Conservation (phyloP, 2,113 vertebrate genomes). For the Chrysemys picta region DNA sequence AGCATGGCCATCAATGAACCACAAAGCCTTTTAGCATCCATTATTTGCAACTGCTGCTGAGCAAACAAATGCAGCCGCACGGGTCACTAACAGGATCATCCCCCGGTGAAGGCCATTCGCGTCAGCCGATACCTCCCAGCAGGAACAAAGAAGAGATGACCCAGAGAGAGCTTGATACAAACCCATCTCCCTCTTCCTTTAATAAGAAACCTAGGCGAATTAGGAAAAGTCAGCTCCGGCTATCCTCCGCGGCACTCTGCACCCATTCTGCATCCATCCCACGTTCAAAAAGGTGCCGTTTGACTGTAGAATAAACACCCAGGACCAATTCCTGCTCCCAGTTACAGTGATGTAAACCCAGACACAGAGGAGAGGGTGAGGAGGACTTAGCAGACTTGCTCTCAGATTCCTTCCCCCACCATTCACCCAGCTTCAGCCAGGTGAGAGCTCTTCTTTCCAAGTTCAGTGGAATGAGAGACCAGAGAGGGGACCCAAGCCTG, state of each 20-base stretch:
- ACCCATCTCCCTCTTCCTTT: slow-evolving; percentile 38
- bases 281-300: background rate
- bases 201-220: background rate
- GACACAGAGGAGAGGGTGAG: accelerated
- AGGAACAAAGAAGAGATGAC: slow-evolving; percentile 61
- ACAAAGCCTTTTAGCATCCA: slow-evolving; percentile 87
- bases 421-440: background rate
- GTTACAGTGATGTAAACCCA: background rate
- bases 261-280: accelerated
- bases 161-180: background rate
- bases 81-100: slow-evolving; percentile 55
- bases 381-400: background rate
- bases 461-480: background rate
- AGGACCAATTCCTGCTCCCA: background rate
- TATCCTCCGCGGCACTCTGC: background rate
- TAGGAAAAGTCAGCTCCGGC: background rate
- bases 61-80: slow-evolving; percentile 78
- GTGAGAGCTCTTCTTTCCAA: background rate
- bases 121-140: slow-evolving; percentile 53
- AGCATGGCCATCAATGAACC: slow-evolving; percentile 80
- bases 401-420: background rate
- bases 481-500: accelerated
- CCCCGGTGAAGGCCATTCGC: slow-evolving; percentile 68
- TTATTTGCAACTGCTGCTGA: slow-evolving; percentile 83
- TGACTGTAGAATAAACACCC: background rate